A percentile compares a stretch with the other conserved stretches of the same genome.
Evolutionary conservation across 2,797 vertebrate species (phyloP).

Genomic region (Gymnothorax javanicus): DNA sequence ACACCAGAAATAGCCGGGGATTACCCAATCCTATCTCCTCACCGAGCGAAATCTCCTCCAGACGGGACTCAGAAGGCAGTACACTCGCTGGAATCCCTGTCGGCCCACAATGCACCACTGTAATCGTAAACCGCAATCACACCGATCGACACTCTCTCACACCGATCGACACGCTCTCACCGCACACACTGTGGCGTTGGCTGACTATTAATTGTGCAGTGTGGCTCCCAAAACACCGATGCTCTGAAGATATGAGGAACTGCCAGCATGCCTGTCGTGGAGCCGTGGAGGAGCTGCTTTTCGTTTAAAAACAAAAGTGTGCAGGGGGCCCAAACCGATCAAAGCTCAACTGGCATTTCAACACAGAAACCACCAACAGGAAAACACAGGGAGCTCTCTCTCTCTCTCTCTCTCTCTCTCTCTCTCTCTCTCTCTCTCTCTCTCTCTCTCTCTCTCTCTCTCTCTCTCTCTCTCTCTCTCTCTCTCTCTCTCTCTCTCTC

Average conservation of each 20-base stretch:
- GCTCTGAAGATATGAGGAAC: slow-evolving; percentile 16
- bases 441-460: not conserved
- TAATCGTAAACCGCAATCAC: not conserved
- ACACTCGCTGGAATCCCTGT: not conserved
- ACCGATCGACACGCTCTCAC: not conserved
- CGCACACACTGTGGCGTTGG: not conserved
- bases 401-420: not conserved
- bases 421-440: slow-evolving; percentile 17
- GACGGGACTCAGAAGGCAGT: slow-evolving; percentile 10
- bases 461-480: slow-evolving; percentile 14
- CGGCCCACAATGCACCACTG: not conserved
- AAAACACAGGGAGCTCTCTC: not conserved
- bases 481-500: not conserved
- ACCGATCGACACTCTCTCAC: too few species aligned
- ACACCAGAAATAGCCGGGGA: slow-evolving; percentile 45
- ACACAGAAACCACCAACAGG: not conserved
- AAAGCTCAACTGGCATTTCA: slow-evolving; percentile 10
- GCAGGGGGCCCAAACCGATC: not conserved
- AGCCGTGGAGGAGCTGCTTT: slow-evolving; percentile 15
- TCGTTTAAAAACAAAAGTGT: slow-evolving; percentile 12
- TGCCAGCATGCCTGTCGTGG: slow-evolving; percentile 5
- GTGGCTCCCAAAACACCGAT: not conserved
- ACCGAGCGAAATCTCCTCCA: slow-evolving; percentile 9
- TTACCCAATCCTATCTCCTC: slow-evolving; percentile 50
- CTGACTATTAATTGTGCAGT: not conserved